Percentiles rank a stretch among this genome's conserved stretches.
phyloP scores from a whole-genome alignment of 2,113 vertebrate species.

The Syngnathus scovelli region DNA sequence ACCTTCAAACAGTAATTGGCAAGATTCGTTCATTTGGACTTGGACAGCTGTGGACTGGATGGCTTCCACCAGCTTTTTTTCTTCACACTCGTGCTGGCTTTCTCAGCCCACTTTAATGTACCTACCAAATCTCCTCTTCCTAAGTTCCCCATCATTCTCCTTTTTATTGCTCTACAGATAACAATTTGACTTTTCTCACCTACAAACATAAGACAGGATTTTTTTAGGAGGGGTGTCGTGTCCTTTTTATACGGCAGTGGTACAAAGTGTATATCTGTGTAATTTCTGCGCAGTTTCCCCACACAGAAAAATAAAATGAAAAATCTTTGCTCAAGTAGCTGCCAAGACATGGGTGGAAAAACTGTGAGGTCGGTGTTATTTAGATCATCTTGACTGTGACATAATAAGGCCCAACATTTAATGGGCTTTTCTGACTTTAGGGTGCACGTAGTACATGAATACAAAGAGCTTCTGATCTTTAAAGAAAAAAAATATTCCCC shows the following conservation, averaged over 20 bases:
- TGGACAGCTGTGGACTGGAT: constrained; percentile 25
- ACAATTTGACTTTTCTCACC: not conserved
- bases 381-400: not conserved
- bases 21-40: constrained; percentile 34
- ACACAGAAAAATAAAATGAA: not conserved
- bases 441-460: too few relatives aligned
- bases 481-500: too few relatives aligned
- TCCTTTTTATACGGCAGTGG: not conserved
- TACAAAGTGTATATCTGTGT: not conserved
- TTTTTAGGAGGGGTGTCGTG: not conserved
- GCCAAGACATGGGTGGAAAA: not conserved
- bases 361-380: not conserved
- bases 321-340: not conserved
- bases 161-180: not conserved
- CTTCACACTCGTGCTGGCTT: constrained; percentile 1
- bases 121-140: constrained; percentile 7
- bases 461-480: too few relatives aligned
- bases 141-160: not conserved
- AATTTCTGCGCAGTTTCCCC: not conserved
- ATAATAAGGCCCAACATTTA: not conserved
- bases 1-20: constrained; percentile 52
- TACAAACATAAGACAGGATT: not conserved
- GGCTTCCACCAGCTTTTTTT: constrained; percentile 29
- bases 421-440: not conserved
- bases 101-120: not conserved